Evolutionary conservation across 2,113 vertebrate genomes (phyloP).

Genomic region (Zonotrichia leucophrys): DNA sequence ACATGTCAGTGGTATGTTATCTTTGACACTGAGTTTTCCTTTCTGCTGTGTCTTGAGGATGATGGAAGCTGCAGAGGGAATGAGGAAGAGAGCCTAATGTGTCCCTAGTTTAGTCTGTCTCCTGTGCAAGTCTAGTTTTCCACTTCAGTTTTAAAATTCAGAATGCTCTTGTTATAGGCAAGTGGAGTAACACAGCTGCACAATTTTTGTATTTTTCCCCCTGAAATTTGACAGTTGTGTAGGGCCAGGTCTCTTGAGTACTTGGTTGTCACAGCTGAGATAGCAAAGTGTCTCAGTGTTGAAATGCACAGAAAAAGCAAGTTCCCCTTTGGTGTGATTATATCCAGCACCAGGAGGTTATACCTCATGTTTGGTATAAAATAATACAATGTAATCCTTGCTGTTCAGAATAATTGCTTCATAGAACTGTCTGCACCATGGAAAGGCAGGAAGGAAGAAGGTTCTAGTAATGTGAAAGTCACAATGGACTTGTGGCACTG

Average conservation of each 20-base stretch:
- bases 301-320: background rate
- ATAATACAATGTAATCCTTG: background rate
- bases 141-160: background rate
- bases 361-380: background rate
- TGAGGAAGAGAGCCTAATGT: background rate
- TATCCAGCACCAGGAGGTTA: background rate
- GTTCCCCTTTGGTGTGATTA: background rate
- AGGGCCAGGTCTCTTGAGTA: background rate
- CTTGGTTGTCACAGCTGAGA: background rate
- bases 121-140: background rate
- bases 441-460: background rate
- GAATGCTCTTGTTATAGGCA: background rate
- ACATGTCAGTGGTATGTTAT: background rate
- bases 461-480: background rate
- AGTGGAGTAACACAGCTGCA: background rate
- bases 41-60: background rate
- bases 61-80: background rate
- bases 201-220: background rate
- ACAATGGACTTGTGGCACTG: background rate
- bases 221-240: background rate
- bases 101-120: background rate
- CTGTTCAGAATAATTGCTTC: background rate
- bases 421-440: background rate
- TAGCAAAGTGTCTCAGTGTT: background rate
- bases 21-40: background rate